A percentile compares a stretch with the other conserved stretches of the same genome.
phyloP scores from a whole-genome alignment of 2,888 invertebrate genomes.

The Brassicogethes aeneus region DNA sequence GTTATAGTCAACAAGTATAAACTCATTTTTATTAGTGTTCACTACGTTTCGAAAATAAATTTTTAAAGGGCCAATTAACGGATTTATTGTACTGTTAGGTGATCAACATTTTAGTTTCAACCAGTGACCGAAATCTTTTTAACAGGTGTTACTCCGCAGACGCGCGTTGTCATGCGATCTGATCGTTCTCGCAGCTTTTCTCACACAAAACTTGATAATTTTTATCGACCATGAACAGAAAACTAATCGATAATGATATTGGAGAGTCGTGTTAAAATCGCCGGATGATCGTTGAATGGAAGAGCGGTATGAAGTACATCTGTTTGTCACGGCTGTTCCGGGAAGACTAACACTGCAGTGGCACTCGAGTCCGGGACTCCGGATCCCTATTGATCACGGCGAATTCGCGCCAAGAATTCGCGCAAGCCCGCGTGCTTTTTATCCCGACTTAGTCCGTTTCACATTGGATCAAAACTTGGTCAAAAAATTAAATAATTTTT shows the following conservation, averaged over 20 bases:
- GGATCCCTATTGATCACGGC: constrained; percentile 29
- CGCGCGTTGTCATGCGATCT: not conserved
- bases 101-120: not conserved
- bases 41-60: not conserved
- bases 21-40: not conserved
- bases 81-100: not conserved
- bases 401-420: constrained; percentile 32
- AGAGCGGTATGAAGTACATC: constrained; percentile 22
- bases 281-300: constrained; percentile 20
- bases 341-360: constrained; percentile 34
- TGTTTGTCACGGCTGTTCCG: constrained; percentile 29
- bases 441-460: constrained; percentile 11
- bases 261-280: constrained; percentile 2
- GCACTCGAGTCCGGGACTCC: constrained; percentile 31
- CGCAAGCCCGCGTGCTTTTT: constrained; percentile 26
- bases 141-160: not conserved
- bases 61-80: not conserved
- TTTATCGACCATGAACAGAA: not conserved
- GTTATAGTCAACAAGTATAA: not conserved
- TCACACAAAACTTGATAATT: not conserved
- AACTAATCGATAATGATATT: not conserved
- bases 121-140: not conserved
- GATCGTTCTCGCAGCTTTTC: not conserved
- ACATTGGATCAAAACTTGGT: no score
- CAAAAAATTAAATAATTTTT: no score